Conservation (phyloP, 2,113 vertebrate species). For the Gymnogyps californianus region DNA sequence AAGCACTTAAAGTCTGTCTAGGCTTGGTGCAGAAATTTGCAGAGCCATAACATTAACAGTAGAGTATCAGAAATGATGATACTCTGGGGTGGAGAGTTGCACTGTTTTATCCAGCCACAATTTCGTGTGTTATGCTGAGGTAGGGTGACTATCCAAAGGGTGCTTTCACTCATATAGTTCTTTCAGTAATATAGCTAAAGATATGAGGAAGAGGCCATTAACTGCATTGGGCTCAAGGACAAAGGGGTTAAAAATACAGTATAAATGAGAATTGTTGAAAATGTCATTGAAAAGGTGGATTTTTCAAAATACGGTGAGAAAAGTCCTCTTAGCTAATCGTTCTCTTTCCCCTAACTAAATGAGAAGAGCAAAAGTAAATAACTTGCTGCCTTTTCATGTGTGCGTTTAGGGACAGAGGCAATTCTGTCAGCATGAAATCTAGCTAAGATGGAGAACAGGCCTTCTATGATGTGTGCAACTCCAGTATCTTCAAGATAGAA, state of each 20-base stretch:
- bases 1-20: neutral
- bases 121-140: neutral
- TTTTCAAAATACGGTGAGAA: neutral
- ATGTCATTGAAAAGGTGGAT: neutral
- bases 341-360: neutral
- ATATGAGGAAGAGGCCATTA: neutral
- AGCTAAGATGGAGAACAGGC: neutral
- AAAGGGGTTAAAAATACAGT: neutral
- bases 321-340: neutral
- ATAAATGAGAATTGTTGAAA: neutral
- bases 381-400: neutral
- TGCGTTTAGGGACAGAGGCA: neutral
- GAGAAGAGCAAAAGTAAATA: neutral
- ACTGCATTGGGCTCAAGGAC: neutral
- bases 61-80: neutral
- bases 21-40: neutral
- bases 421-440: neutral
- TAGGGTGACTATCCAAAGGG: neutral
- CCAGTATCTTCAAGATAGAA: neutral
- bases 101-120: neutral
- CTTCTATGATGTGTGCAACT: neutral
- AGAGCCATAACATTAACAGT: neutral
- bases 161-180: neutral
- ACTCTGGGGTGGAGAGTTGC: neutral
- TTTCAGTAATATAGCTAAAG: neutral